Conservation (phyloP, 1,140 invertebrate genomes). For the Hesperophylax magnus region DNA sequence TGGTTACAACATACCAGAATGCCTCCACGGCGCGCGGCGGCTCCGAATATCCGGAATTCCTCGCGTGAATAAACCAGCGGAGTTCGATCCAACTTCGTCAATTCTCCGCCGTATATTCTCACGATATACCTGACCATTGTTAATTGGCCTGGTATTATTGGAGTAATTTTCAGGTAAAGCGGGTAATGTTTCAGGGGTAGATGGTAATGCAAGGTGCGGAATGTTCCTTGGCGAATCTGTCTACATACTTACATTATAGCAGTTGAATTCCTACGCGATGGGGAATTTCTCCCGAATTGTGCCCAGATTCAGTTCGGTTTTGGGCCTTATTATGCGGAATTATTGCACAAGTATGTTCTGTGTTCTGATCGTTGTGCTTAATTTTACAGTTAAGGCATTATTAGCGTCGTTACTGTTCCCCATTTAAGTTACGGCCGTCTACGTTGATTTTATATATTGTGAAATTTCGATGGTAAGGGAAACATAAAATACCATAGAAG, state of each 20-base stretch:
- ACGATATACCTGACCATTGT: conserved; percentile 7
- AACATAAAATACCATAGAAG: too few relatives aligned
- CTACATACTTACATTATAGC: conserved; percentile 8
- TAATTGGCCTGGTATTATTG: conserved; percentile 19
- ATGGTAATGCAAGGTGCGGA: conserved; percentile 20
- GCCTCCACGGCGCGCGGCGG: background rate
- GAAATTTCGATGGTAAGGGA: too few relatives aligned
- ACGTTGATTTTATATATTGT: too few relatives aligned
- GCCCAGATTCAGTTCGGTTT: background rate
- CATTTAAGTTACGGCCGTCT: too few relatives aligned
- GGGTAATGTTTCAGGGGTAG: conserved; percentile 7
- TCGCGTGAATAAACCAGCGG: background rate
- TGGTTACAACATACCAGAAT: too few relatives aligned
- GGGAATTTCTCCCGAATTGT: conserved; percentile 3
- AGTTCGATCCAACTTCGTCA: conserved; percentile 13
- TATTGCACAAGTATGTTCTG: too few relatives aligned
- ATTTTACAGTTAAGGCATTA: too few relatives aligned
- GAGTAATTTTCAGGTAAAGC: conserved; percentile 23
- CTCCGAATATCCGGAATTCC: background rate
- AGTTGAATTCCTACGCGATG: conserved; percentile 14
- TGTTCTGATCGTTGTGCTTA: too few relatives aligned
- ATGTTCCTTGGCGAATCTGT: conserved; percentile 10
- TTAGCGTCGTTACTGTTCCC: too few relatives aligned
- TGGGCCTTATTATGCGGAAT: background rate
- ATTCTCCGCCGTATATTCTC: background rate